Conservation (phyloP, 2,888 invertebrate genomes). For the Leptinotarsa juncta region DNA sequence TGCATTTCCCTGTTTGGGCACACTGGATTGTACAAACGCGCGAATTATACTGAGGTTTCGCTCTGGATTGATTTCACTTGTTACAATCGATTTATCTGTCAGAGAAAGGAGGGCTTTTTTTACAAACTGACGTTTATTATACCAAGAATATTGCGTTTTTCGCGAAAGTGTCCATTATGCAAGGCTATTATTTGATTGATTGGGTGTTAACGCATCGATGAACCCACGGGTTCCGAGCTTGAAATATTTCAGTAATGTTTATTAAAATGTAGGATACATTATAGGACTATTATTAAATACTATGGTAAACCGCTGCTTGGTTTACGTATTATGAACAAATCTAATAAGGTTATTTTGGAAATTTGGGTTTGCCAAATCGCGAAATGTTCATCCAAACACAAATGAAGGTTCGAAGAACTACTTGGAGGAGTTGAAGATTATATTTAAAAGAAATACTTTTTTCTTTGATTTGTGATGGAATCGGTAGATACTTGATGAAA, state of each 20-base stretch:
- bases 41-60: conserved; percentile 53
- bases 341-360: conserved; percentile 25
- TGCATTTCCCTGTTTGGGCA: conserved; percentile 50
- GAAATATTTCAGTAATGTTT: conserved; percentile 39
- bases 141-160: conserved; percentile 57
- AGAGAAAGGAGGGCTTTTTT: conserved; percentile 58
- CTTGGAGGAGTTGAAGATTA: no score
- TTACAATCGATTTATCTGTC: conserved; percentile 56
- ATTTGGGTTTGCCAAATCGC: conserved; percentile 20
- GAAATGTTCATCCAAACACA: background rate
- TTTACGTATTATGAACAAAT: conserved; percentile 20
- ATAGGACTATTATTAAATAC: conserved; percentile 41
- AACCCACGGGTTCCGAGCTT: conserved; percentile 32
- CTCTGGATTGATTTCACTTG: conserved; percentile 58
- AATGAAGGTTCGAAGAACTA: background rate
- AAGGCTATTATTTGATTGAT: conserved; percentile 58
- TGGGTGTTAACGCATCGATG: conserved; percentile 51
- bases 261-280: conserved; percentile 38
- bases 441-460: no score
- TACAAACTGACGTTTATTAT: conserved; percentile 54
- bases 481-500: no score
- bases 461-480: no score
- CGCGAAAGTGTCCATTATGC: conserved; percentile 58
- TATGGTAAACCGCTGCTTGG: conserved; percentile 43
- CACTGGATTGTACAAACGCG: conserved; percentile 41